Evolutionary conservation across 2,797 vertebrate species (phyloP), one percentile per base, ranked within the genome.

Genomic region (Gymnoscopelus microlampas): DNA sequence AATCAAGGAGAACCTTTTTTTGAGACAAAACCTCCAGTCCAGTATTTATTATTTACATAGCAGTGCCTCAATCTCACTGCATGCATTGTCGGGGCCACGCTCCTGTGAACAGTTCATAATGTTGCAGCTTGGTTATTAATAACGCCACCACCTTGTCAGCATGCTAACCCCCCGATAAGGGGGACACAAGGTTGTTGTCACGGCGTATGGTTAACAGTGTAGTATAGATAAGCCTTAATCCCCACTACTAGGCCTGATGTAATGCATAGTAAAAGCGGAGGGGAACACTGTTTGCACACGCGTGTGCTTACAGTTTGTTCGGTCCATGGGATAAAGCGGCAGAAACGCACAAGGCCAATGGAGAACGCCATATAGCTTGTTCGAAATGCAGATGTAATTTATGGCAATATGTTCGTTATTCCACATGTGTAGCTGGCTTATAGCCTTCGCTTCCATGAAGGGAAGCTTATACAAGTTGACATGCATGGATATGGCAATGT

Each of bases 201-300:
- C 49, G 60, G 74, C 66, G 77, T 74, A 77, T 74, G 84, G 80
- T 83, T 83, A 87, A 85, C 82, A 72, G 66, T 63, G 51, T 62
- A 68, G 58, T 50, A 66, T 11, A 91, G 87, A 93, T 90, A 90
- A 90, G 83, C 81, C 71, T 47, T 90, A 90, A 91, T 91, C 84
- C 85, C 64, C 60, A 76, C 75, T 19, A 76, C 75, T 19, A 60
- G 83, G 79, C 79, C 73, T 29, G 13, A 79, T 79, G 83, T 71
- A 85, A 87, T 83, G 85, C 88, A 88, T 76, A 84, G 79, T 63
- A 79, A 88, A 87, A 80, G 44, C 72, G 77, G 86, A 67, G 70
- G 76, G 47, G 74, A 56, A 80, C 71, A 51, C 62, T 12, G 9
- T 15, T 8, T 4, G 32, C 15, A 63, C 66, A 64, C 63, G 68